These are phyloP conservation scores for Ascaphus truei DNA, from an alignment of 2,113 vertebrate species.

Conservation along the genomic window DNA sequence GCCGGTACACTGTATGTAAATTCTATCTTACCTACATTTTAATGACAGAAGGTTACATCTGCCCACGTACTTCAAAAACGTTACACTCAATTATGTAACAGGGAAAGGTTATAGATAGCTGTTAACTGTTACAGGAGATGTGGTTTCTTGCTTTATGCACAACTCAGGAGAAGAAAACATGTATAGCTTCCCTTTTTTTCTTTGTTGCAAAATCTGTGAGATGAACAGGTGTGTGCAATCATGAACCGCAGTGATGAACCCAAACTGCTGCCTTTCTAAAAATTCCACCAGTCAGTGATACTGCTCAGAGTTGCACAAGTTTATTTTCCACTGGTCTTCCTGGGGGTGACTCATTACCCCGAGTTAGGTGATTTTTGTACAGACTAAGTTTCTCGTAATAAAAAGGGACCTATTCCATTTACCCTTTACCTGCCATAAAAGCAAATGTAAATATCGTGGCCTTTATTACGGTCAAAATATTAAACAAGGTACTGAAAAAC, in stretches of 20 bases:
- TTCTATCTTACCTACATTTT: conserved; percentile 64
- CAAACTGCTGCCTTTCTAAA: conserved; percentile 80
- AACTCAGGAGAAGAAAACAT: conserved; percentile 65
- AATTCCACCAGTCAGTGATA: conserved; percentile 71
- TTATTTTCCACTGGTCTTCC: conserved; percentile 72
- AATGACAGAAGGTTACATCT: conserved; percentile 71
- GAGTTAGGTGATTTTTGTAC: conserved; percentile 70
- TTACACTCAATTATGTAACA: conserved; percentile 82
- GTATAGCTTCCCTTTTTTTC: conserved; percentile 72
- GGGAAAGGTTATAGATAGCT: conserved; percentile 70
- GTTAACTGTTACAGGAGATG: conserved; percentile 81
- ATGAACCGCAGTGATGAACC: conserved; percentile 67
- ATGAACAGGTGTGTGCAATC: conserved; percentile 84
- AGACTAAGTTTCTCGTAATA: conserved; percentile 50
- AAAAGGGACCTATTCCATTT: conserved; percentile 56
- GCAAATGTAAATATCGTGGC: too few species aligned
- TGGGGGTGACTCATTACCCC: conserved; percentile 73
- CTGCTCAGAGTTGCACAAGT: conserved; percentile 79
- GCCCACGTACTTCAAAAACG: conserved; percentile 76
- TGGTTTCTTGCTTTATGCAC: conserved; percentile 75
- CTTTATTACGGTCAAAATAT: too few species aligned
- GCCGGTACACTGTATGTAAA: conserved; percentile 23
- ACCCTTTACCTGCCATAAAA: too few species aligned
- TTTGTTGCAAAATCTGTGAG: conserved; percentile 74
- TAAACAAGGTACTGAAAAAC: too few species aligned